Conservation (phyloP, 2,888 invertebrate genomes). For the Cremastinae sp. region DNA sequence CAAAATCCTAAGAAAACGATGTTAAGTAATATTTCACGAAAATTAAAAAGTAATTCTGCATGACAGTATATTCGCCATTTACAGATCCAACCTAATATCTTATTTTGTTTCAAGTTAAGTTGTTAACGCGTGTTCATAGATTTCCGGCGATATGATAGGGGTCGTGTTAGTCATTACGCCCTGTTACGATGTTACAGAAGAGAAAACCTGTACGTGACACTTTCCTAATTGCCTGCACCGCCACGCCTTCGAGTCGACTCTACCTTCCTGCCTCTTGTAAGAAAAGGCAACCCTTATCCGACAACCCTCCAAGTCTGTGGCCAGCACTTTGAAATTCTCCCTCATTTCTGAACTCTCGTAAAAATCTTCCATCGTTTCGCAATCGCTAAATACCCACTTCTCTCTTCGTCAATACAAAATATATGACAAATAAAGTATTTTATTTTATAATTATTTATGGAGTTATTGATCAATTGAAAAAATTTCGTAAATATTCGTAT, state of each 20-base stretch:
- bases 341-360: constrained; percentile 37
- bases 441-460: too few relatives aligned
- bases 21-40: too few relatives aligned
- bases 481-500: too few relatives aligned
- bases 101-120: neutral
- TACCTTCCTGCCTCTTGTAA: constrained; percentile 70
- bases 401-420: neutral
- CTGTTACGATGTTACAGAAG: constrained; percentile 4
- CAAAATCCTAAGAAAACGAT: too few relatives aligned
- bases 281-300: constrained; percentile 74
- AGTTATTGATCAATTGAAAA: too few relatives aligned
- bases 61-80: too few relatives aligned
- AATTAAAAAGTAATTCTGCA: too few relatives aligned
- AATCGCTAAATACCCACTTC: neutral
- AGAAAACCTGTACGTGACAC: constrained; percentile 79
- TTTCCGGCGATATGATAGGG: constrained; percentile 49
- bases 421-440: too few relatives aligned
- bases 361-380: neutral
- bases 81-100: too few relatives aligned
- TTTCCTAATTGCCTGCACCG: constrained; percentile 78
- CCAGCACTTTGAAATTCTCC: constrained; percentile 47
- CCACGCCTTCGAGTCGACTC: constrained; percentile 7
- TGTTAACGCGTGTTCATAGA: constrained; percentile 23
- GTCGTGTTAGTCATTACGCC: constrained; percentile 43
- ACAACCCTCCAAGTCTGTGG: constrained; percentile 50